Base-by-base conservation (phyloP, 2,113 vertebrate genomes). In the Dasypus novemcinctus region DNA sequence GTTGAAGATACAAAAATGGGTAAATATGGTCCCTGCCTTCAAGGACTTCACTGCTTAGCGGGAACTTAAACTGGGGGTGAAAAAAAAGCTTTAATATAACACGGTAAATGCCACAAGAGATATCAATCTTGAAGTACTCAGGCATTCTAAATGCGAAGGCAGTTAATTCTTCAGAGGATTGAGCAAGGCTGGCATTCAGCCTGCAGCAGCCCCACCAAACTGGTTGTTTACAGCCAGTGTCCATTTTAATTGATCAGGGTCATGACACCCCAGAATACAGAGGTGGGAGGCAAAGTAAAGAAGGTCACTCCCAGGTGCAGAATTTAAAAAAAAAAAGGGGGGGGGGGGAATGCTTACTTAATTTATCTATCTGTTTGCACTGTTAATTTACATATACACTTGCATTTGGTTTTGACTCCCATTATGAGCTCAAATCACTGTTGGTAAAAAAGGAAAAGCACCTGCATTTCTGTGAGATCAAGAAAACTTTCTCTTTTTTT, bases 1-100 rank as follows among this genome's bases (percentile, higher is more conserved):
- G 57, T 57, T 71, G 38, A 74, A 91, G 91, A 82, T 38, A 81
- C 41, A 94, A 69, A 59, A 23, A 33, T n/a, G 20, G 38, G 54
- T 46, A 90, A 78, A 92, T 25, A 83, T 12, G 29, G 5, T 66
- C 49, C 63, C 66, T 68, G n/a, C 7, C n/a, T 23, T 46, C 21
- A 31, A 64, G 31, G 36, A 57, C 29, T 86, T 63, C 63, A 79
- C 49, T 79, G 68, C 79, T 84, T 88, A 76, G 20, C 74, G 46
- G 88, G 59, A 96, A 93, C 89, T 72, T 36, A 69, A 76, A 13
- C 21, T 79, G 54, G 41, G 66, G 76, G 92, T n/a, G 74, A 89
- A 87, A 23, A 57, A 75, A 75, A 52, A n/a, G 80, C 23, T 88
- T 68, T 64, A 91, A 89, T 46, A 68, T 49, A 59, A 15, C 9